These are phyloP conservation scores for Corynorhinus townsendii DNA, from an alignment of 2,113 vertebrate genomes.

Conservation along the genomic window DNA sequence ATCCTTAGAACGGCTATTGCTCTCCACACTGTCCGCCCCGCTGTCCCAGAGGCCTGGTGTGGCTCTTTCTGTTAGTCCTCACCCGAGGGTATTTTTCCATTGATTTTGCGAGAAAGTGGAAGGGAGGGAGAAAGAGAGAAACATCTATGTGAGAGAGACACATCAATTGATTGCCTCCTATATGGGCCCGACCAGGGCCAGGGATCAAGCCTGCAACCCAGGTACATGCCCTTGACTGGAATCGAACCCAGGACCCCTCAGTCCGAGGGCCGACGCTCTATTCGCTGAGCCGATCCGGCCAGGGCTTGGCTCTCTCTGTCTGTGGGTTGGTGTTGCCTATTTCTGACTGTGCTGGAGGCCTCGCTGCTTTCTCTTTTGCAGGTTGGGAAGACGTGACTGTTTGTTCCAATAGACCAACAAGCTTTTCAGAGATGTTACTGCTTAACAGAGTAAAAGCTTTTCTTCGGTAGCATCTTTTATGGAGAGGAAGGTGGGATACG, in stretches of 20 bases:
- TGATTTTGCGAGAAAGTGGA: too few relatives aligned
- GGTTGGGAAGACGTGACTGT: neutral
- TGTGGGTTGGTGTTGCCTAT: neutral
- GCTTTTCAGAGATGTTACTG: neutral
- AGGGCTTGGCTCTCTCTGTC: neutral
- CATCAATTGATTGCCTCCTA: too few relatives aligned
- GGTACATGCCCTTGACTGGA: too few relatives aligned
- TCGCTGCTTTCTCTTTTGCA: neutral
- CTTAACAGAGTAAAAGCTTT: neutral
- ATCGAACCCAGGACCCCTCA: too few relatives aligned
- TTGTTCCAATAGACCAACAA: neutral
- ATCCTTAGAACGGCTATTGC: conserved; percentile 52
- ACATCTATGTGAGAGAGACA: too few relatives aligned
- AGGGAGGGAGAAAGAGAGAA: too few relatives aligned
- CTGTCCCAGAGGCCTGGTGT: neutral
- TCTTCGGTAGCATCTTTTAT: neutral
- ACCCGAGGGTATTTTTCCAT: too few relatives aligned
- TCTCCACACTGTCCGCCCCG: conserved; percentile 49
- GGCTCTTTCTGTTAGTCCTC: too few relatives aligned
- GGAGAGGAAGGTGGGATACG: neutral
- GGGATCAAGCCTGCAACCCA: too few relatives aligned
- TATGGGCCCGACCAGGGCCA: too few relatives aligned
- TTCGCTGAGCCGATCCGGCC: too few relatives aligned
- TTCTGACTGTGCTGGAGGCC: neutral
- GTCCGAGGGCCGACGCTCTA: too few relatives aligned